Percentiles rank a stretch among this genome's conserved stretches.
Evolutionary conservation across 2,113 vertebrate species (phyloP).

Genomic region (Heptranchias perlo): DNA sequence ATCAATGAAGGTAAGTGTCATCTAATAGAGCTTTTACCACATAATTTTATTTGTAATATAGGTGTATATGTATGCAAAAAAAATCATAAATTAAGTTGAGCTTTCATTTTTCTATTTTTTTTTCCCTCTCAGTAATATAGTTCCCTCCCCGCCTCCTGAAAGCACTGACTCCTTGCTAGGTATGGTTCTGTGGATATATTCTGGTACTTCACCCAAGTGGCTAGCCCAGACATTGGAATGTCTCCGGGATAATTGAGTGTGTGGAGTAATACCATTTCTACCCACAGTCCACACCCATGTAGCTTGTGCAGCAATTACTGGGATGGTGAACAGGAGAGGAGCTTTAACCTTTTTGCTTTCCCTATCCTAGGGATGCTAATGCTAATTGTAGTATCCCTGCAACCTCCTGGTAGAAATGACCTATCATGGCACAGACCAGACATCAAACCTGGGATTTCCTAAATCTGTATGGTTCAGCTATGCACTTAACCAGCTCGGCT

Average conservation of each 20-base stretch:
- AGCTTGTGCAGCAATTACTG: not conserved
- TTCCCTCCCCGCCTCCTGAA: not conserved
- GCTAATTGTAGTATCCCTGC: not conserved
- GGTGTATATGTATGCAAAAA: not conserved
- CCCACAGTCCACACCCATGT: not conserved
- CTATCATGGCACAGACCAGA: not conserved
- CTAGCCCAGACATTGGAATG: not conserved
- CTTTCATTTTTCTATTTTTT: conserved; percentile 47
- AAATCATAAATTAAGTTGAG: not conserved
- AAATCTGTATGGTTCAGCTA: not conserved
- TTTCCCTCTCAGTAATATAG: conserved; percentile 33
- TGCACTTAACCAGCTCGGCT: not conserved
- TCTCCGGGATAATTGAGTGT: no score
- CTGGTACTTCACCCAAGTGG: not conserved
- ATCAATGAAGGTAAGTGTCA: conserved; percentile 74
- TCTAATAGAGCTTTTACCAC: not conserved
- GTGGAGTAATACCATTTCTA: no score
- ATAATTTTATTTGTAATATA: no score
- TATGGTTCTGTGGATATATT: not conserved
- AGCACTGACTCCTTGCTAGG: not conserved
- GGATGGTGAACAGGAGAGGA: not conserved
- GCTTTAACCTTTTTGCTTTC: not conserved
- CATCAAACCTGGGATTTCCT: not conserved
- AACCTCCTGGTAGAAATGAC: not conserved
- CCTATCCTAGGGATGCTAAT: not conserved